Conservation (phyloP, 2,888 invertebrate species). For the Ashinkailepas kermadecensis region DNA sequence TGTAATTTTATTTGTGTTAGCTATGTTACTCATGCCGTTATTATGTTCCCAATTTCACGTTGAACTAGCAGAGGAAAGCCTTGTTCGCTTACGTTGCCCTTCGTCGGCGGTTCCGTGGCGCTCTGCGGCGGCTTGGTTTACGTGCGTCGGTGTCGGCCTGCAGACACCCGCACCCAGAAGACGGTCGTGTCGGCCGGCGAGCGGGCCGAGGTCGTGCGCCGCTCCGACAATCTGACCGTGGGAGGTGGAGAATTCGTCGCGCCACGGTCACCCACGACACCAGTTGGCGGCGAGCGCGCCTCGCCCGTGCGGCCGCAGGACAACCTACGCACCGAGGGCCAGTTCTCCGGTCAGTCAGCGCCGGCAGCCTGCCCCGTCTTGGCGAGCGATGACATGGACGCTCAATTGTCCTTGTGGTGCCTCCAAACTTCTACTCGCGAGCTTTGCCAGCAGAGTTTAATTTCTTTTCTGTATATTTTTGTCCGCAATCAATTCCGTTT, state of each 20-base stretch:
- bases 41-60: no score
- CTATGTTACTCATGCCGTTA: no score
- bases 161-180: background rate
- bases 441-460: background rate
- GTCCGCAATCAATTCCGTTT: background rate
- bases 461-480: background rate
- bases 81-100: no score
- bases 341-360: conserved; percentile 29
- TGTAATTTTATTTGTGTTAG: no score
- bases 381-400: no score
- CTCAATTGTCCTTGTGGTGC: no score
- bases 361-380: background rate
- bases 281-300: conserved; percentile 31
- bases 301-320: conserved; percentile 37
- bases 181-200: conserved; percentile 30
- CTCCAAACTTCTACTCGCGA: no score
- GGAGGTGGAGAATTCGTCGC: background rate
- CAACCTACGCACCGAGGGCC: conserved; percentile 35
- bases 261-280: background rate
- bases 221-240: background rate
- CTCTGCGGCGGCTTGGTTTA: no score
- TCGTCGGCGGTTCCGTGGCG: no score
- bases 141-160: background rate
- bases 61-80: no score
- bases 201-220: conserved; percentile 21